Percentiles rank a stretch among this genome's conserved stretches.
Evolutionary conservation across 92 coral and sea anemone species (phyloP).

Genomic region (Pocillopora meandrina): DNA sequence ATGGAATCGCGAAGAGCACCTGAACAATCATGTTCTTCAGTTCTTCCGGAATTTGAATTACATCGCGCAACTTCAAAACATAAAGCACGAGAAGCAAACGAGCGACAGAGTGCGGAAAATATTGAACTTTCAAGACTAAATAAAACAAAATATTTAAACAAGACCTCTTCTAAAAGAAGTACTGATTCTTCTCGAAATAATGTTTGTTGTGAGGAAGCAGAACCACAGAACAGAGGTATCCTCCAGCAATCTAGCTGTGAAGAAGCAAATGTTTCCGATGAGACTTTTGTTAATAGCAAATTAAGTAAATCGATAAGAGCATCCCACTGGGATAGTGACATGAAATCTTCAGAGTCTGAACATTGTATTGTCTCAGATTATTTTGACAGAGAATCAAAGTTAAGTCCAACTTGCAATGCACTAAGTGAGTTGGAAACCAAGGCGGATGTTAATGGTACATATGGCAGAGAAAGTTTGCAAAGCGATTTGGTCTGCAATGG

Average conservation of each 20-base stretch:
- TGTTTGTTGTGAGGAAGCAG: not conserved
- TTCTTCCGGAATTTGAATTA: not conserved
- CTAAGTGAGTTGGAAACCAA: not conserved
- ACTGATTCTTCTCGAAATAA: not conserved
- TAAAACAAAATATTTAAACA: not conserved
- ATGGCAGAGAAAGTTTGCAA: not conserved
- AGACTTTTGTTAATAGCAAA: not conserved
- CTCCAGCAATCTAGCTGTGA: not conserved
- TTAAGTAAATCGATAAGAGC: not conserved
- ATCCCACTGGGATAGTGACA: not conserved
- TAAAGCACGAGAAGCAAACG: not conserved
- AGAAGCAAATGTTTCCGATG: not conserved
- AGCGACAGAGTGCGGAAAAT: not conserved
- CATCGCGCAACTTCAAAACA: not conserved
- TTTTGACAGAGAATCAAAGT: not conserved
- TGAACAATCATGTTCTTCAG: not conserved
- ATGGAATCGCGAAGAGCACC: not conserved
- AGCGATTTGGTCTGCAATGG: not conserved
- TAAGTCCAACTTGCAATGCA: not conserved
- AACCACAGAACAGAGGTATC: no score
- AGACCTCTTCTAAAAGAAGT: not conserved
- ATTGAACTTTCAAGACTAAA: not conserved
- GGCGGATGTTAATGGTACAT: not conserved
- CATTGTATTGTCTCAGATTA: not conserved
- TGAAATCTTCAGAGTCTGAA: not conserved